Conservation (phyloP, 1,140 invertebrate species). For the Brachionus asplanchnoidis region DNA sequence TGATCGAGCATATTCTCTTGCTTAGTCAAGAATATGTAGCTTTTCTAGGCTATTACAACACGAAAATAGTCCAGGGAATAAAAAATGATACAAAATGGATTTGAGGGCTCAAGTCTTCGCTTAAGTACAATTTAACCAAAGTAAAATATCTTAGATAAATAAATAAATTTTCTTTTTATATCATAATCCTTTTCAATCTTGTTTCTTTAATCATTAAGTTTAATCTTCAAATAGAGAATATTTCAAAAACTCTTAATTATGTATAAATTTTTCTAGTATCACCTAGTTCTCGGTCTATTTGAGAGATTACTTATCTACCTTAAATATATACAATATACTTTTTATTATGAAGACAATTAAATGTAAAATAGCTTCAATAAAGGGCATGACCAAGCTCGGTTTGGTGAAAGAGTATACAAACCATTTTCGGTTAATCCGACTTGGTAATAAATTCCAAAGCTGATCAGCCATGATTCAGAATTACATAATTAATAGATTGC, state of each 20-base stretch:
- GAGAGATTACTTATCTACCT: background rate
- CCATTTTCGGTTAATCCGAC: background rate
- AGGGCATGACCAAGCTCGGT: background rate
- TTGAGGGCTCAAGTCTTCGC: background rate
- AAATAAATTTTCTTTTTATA: background rate
- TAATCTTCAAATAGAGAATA: slow-evolving; percentile 29
- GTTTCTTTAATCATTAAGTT: slow-evolving; percentile 35
- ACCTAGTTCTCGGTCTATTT: background rate
- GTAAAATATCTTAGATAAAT: background rate
- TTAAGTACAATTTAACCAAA: slow-evolving; percentile 21
- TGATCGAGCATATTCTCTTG: background rate
- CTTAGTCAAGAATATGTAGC: background rate
- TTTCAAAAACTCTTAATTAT: slow-evolving; percentile 38
- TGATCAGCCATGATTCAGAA: background rate
- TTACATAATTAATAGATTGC: background rate
- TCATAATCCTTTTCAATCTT: slow-evolving; percentile 39
- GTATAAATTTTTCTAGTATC: slow-evolving; percentile 21
- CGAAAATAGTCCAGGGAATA: background rate
- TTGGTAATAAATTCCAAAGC: background rate
- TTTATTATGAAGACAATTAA: background rate
- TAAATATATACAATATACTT: background rate
- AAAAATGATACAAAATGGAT: background rate
- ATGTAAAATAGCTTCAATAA: background rate
- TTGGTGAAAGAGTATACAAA: background rate
- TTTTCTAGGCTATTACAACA: background rate